Evolutionary conservation across 2,888 invertebrate species (phyloP).

Genomic region (Agriopis aurantiaria): DNA sequence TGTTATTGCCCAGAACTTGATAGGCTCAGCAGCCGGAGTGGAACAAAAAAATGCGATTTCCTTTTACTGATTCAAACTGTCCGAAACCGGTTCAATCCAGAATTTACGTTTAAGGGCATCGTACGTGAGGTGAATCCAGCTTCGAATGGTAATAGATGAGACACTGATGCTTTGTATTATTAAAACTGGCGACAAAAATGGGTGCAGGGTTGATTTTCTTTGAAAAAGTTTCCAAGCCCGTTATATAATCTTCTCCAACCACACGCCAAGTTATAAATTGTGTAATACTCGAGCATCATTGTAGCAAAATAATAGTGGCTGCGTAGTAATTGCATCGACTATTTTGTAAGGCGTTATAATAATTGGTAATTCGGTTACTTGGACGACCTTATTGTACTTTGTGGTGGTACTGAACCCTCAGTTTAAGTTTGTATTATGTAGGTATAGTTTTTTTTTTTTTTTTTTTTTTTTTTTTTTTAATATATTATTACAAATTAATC

Average conservation of each 20-base stretch:
- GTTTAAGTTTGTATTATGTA: no score
- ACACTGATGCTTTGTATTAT: constrained; percentile 28
- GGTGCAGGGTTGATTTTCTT: neutral
- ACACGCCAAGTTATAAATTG: no score
- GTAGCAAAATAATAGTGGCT: no score
- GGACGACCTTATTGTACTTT: no score
- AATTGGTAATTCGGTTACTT: no score
- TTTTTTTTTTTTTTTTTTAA: no score
- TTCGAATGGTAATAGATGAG: constrained; percentile 27
- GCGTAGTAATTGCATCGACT: no score
- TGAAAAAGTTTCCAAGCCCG: neutral
- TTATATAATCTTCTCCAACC: neutral
- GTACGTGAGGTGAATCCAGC: constrained; percentile 29
- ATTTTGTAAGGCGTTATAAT: no score
- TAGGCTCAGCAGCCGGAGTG: constrained; percentile 5
- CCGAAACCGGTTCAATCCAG: constrained; percentile 32
- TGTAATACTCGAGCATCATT: no score
- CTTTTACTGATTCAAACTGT: constrained; percentile 35
- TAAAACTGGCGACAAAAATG: constrained; percentile 23
- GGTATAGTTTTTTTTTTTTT: no score
- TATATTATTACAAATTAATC: no score
- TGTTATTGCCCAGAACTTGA: neutral
- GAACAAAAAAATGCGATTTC: constrained; percentile 28
- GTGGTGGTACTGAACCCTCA: no score
- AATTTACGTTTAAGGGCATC: constrained; percentile 34